These are phyloP conservation scores for Drosophila ochracea DNA, from an alignment of 2,888 invertebrate species.

Conservation along the genomic window DNA sequence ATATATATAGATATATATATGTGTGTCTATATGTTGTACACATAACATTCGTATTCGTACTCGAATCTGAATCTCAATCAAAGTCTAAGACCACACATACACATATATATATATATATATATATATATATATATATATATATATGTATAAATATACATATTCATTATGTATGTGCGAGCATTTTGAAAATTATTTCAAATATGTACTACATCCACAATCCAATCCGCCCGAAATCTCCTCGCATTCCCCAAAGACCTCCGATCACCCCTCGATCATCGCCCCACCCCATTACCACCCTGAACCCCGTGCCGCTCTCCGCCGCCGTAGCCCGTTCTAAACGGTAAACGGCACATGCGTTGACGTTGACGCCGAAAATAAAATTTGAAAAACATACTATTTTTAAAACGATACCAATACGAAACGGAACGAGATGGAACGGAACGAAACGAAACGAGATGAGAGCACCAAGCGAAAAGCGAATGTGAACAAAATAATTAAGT, in stretches of 20 bases:
- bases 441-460: conserved; percentile 37
- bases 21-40: conserved; percentile 10
- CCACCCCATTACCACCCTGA: conserved; percentile 7
- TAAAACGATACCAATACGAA: conserved; percentile 67
- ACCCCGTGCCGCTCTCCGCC: not conserved
- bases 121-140: not conserved
- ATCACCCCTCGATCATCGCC: not conserved
- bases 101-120: not conserved
- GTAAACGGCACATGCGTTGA: conserved; percentile 65
- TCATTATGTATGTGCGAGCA: conserved; percentile 31
- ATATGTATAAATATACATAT: conserved; percentile 10
- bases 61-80: conserved; percentile 41
- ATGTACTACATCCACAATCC: conserved; percentile 64
- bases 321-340: conserved; percentile 20
- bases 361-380: conserved; percentile 81
- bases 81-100: conserved; percentile 31
- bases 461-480: conserved; percentile 42
- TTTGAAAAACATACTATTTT: conserved; percentile 77
- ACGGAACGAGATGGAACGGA: conserved; percentile 61
- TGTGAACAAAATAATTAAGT: conserved; percentile 74
- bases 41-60: conserved; percentile 36
- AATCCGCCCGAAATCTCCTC: conserved; percentile 33
- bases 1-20: not conserved
- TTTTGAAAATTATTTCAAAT: conserved; percentile 74
- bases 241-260: conserved; percentile 7